These are phyloP conservation scores for Sepioteuthis lessoniana DNA, from an alignment of 2,888 invertebrate species.

Conservation along the genomic window DNA sequence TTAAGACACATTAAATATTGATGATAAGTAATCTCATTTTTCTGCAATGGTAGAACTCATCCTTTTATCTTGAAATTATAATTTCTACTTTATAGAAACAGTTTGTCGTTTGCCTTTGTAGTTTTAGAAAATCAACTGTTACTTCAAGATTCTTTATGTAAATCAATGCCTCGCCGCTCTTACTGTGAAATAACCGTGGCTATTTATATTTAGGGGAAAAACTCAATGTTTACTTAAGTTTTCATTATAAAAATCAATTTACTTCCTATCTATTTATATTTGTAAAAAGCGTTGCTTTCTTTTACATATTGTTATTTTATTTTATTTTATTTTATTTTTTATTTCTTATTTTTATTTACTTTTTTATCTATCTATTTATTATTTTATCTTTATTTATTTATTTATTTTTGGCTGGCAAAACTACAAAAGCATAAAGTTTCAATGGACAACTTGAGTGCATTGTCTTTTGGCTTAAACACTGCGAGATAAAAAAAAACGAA, in stretches of 20 bases:
- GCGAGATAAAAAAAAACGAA: background rate
- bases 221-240: background rate
- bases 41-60: no score
- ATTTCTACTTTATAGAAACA: no score
- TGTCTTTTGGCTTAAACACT: background rate
- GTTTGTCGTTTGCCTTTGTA: background rate
- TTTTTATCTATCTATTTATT: no score
- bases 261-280: background rate
- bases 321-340: no score
- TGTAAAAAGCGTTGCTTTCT: no score
- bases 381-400: no score
- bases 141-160: background rate
- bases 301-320: no score
- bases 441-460: background rate
- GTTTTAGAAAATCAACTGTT: background rate
- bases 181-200: background rate
- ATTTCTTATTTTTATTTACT: background rate
- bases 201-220: constrained; percentile 23
- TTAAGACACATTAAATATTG: no score
- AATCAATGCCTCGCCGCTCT: background rate
- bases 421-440: background rate
- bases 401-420: background rate
- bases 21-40: no score
- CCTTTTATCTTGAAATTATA: no score
- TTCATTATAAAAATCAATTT: constrained; percentile 21